These are phyloP conservation scores for Lumbricus terrestris DNA, from an alignment of 2,888 invertebrate genomes.

Conservation along the genomic window DNA sequence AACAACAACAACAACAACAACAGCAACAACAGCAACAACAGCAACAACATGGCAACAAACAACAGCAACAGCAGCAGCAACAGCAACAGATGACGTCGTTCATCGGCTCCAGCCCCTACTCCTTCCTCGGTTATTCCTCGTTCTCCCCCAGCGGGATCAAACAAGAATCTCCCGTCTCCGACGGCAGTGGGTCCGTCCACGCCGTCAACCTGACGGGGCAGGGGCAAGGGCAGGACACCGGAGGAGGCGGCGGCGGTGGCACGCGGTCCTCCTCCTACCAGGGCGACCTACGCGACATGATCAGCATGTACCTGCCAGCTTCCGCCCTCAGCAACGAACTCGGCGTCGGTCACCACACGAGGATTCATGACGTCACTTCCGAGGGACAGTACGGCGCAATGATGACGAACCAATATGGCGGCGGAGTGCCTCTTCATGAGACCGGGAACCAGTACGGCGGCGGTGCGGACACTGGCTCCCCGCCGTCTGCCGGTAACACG, in stretches of 20 bases:
- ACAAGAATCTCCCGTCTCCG: background rate
- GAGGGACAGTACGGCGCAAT: background rate
- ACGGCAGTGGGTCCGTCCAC: background rate
- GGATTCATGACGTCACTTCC: conserved; percentile 8
- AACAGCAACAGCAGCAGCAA: background rate
- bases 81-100: background rate
- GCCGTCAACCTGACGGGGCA: background rate
- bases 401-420: conserved; percentile 9
- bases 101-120: background rate
- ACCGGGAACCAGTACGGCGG: conserved; percentile 10
- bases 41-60: background rate
- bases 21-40: background rate
- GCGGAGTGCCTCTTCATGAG: background rate
- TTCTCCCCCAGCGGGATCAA: background rate
- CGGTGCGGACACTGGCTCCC: background rate
- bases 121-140: background rate
- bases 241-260: conserved; percentile 18
- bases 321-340: background rate
- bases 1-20: background rate
- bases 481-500: background rate
- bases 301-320: conserved; percentile 71
- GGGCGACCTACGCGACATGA: conserved; percentile 72
- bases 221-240: background rate
- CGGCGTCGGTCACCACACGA: background rate
- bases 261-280: background rate